These are phyloP conservation scores for Formica aserva DNA, from an alignment of 2,888 invertebrate genomes.

Conservation along the genomic window DNA sequence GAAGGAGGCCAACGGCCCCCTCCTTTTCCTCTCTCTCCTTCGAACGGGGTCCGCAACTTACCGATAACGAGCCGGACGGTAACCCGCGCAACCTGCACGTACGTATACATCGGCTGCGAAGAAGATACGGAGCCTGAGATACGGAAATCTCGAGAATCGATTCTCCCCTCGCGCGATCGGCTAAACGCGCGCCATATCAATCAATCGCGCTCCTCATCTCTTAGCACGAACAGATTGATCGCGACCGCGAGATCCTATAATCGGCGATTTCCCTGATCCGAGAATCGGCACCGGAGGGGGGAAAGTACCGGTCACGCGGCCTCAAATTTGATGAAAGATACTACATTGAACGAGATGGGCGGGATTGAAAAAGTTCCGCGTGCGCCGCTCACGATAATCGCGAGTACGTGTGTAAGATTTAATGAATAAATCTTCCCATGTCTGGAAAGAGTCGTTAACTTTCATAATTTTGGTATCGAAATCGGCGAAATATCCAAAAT, in stretches of 20 bases:
- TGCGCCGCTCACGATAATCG: constrained; percentile 40
- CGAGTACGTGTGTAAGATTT: constrained; percentile 44
- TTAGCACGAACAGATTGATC: constrained; percentile 54
- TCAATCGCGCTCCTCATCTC: constrained; percentile 65
- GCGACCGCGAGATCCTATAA: constrained; percentile 39
- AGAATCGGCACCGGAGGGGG: constrained; percentile 9
- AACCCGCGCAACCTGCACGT: constrained; percentile 60
- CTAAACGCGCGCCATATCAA: constrained; percentile 62
- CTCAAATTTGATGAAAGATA: constrained; percentile 52
- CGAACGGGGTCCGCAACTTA: constrained; percentile 43
- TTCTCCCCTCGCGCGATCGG: constrained; percentile 65
- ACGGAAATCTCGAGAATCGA: constrained; percentile 76
- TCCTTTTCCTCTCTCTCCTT: not conserved
- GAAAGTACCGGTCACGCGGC: constrained; percentile 15
- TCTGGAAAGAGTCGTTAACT: constrained; percentile 21
- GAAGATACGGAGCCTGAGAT: constrained; percentile 73
- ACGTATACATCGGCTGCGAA: constrained; percentile 44
- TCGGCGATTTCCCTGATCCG: constrained; percentile 40
- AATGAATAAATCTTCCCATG: constrained; percentile 42
- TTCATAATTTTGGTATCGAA: constrained; percentile 17
- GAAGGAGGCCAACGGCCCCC: constrained; percentile 13
- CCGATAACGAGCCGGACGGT: constrained; percentile 53
- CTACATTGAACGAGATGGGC: constrained; percentile 39
- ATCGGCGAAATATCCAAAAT: not conserved
- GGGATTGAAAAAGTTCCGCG: constrained; percentile 42